Conservation (phyloP, 2,797 vertebrate species). For the Eulemur mongoz region DNA sequence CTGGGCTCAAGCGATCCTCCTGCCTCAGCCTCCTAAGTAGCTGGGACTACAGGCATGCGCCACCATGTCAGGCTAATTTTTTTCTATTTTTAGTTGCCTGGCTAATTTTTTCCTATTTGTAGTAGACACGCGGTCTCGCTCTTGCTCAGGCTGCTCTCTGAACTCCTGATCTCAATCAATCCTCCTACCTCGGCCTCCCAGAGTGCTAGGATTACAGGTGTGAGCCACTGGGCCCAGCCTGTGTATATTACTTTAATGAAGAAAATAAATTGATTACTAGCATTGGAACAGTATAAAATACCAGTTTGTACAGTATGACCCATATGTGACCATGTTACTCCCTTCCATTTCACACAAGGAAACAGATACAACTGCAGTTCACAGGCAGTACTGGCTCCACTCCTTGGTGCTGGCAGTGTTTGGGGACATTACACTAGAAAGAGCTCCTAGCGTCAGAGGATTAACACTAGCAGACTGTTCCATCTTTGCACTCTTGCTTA, state of each 20-base stretch:
- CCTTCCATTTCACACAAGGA: slow-evolving; percentile 70
- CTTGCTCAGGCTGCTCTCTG: too few species aligned
- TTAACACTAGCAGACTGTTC: slow-evolving; percentile 82
- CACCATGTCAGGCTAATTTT: too few species aligned
- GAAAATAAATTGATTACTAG: slow-evolving; percentile 92
- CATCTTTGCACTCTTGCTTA: slow-evolving; percentile 79
- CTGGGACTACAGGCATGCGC: too few species aligned
- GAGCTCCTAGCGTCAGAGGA: slow-evolving; percentile 37
- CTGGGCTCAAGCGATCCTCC: too few species aligned
- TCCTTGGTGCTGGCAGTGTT: slow-evolving; percentile 58
- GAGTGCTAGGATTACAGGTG: too few species aligned
- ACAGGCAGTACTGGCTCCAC: slow-evolving; percentile 57
- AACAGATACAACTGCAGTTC: slow-evolving; percentile 64
- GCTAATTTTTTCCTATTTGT: too few species aligned
- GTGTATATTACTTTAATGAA: slow-evolving; percentile 98
- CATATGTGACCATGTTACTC: slow-evolving; percentile 74
- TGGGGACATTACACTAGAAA: slow-evolving; percentile 48
- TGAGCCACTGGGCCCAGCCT: slow-evolving; percentile 49
- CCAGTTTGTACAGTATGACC: slow-evolving; percentile 86
- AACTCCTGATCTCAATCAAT: too few species aligned
- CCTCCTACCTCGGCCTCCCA: too few species aligned
- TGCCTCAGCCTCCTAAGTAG: too few species aligned
- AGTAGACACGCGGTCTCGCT: too few species aligned
- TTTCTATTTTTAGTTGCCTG: too few species aligned
- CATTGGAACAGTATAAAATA: slow-evolving; percentile 88